Evolutionary conservation across 1,140 invertebrate genomes (phyloP), one percentile per base, ranked within the genome.

Genomic region (Zaprionus kolodkinae): DNA sequence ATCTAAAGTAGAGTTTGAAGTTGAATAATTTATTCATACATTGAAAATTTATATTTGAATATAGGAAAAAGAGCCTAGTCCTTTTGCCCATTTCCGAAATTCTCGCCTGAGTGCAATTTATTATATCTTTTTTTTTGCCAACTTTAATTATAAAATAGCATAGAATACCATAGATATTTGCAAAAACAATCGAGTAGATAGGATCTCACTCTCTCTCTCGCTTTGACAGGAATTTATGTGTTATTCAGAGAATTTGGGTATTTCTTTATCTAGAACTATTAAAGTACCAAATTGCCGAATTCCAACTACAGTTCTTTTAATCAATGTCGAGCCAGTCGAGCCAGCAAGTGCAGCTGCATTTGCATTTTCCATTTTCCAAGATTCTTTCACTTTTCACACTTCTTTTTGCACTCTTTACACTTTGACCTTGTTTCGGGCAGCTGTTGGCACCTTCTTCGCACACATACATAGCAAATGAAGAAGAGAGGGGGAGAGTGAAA

Each of bases 381-480:
- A 69, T 59, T 79, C 70, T 79, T 52, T 70, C 38, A 40, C 57
- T 45, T 35, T 60, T 45, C 25, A n/a, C 56, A 7, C 56, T 17
- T 17, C 27, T 25, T 21, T 52, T 36, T 48, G 36, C 40, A 50
- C 6, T 59, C 30, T 59, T 52, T 70, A 33, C 21, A 13, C 45
- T 68, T 45, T 85, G 82, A 81, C 82, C 82, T 85, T 85, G 78
- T 78, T 75, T 76, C 69, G 40, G 57, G 48, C 61, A 63, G 48
- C 61, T 50, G 62, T 43, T 80, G 73, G 59, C 59, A 68, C 59
- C 60, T 69, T 40, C 36, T 13, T 12, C 43, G 68, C 63, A 78
- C 70, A 68, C 52, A 75, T 70, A 71, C 69, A 30, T 30, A 30
- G 6, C 6, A 30, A 30, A 30, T 67, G 59, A 30, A 57, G 60